phyloP scores from a whole-genome alignment of 2,113 vertebrate genomes.

The Trinectes maculatus region DNA sequence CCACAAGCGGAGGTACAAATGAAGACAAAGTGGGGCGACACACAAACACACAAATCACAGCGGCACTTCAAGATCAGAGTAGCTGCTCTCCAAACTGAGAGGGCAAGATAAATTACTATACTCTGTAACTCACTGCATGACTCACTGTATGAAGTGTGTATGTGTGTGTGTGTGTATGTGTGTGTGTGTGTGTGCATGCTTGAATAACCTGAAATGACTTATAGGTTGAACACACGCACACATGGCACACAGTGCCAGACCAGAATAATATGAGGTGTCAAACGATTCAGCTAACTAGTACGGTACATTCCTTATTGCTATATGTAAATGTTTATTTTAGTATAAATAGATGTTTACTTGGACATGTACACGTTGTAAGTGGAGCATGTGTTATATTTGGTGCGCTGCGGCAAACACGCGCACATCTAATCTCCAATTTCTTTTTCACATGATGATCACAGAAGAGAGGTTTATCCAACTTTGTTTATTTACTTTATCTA shows the following conservation, averaged over 20 bases:
- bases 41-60: conserved; percentile 45
- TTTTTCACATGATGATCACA: no score
- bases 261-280: not conserved
- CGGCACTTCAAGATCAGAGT: conserved; percentile 49
- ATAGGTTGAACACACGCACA: not conserved
- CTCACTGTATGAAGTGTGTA: conserved; percentile 31
- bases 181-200: conserved; percentile 4
- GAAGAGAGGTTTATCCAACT: no score
- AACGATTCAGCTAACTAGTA: no score
- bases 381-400: no score
- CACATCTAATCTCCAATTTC: no score
- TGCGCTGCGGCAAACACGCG: no score
- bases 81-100: conserved; percentile 46
- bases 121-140: conserved; percentile 46
- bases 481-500: no score
- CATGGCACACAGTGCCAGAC: not conserved
- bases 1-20: conserved; percentile 33
- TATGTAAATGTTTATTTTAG: no score
- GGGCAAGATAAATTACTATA: conserved; percentile 56
- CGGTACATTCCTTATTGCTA: no score
- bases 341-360: no score
- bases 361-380: no score
- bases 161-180: conserved; percentile 1
- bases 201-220: conserved; percentile 55
- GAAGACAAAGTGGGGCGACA: conserved; percentile 57